A percentile compares a stretch with the other conserved stretches of the same genome.
phyloP scores from a whole-genome alignment of 2,797 vertebrate species.

The Clarias laeviceps region DNA sequence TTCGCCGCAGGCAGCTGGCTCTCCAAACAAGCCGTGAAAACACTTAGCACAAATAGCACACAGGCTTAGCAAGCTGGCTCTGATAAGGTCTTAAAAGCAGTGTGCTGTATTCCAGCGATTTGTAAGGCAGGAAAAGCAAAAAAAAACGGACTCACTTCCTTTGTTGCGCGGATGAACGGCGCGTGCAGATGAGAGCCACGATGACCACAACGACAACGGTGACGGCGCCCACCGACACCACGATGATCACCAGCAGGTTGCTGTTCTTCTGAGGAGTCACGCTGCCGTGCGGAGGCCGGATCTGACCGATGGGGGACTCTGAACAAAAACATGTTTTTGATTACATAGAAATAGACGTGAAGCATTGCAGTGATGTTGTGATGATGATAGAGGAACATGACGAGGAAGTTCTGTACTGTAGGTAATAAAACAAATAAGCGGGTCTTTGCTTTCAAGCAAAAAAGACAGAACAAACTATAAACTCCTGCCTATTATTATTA shows the following conservation, averaged over 20 bases:
- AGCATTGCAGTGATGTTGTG: background rate
- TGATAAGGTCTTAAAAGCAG: background rate
- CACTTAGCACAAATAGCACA: background rate
- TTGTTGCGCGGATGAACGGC: conserved; percentile 88
- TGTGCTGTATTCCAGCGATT: too few species aligned
- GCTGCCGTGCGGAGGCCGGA: conserved; percentile 89
- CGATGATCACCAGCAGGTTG: conserved; percentile 87
- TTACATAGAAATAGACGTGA: background rate
- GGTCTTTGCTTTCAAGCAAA: background rate
- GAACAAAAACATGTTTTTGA: conserved; percentile 33
- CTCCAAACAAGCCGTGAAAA: background rate
- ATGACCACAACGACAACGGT: conserved; percentile 82
- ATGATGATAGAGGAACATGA: background rate
- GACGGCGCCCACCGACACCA: conserved; percentile 85
- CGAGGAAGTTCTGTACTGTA: background rate
- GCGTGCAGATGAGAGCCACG: conserved; percentile 87
- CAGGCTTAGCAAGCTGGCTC: background rate
- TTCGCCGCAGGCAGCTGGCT: background rate
- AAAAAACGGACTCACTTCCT: conserved; percentile 81
- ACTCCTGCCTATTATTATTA: background rate
- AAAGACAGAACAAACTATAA: background rate
- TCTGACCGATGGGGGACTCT: conserved; percentile 93
- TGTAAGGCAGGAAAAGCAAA: too few species aligned
- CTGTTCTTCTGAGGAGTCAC: conserved; percentile 90
- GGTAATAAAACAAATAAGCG: background rate